A percentile compares a stretch with the other conserved stretches of the same genome.
Evolutionary conservation across 2,113 vertebrate genomes (phyloP).

Genomic region (Otolemur garnettii): DNA sequence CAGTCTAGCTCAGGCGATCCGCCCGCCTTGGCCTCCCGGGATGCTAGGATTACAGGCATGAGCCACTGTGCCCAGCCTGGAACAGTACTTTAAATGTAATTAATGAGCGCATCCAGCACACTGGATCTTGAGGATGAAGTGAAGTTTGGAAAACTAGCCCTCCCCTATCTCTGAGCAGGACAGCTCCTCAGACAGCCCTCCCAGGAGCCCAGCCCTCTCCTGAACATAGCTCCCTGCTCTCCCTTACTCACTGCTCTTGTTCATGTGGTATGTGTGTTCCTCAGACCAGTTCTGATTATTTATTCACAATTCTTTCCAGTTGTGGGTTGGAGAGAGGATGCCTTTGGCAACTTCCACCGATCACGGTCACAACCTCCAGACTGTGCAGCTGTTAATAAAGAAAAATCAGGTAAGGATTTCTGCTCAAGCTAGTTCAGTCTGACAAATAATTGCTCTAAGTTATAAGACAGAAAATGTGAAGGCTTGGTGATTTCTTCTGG

Average conservation of each 20-base stretch:
- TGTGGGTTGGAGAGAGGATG: slow-evolving; percentile 95
- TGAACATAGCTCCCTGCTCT: not conserved
- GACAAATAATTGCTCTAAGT: not conserved
- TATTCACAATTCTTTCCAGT: slow-evolving; percentile 81
- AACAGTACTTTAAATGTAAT: not conserved
- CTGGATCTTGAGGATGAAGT: not conserved
- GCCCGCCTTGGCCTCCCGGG: too few species aligned
- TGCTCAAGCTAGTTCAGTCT: not conserved
- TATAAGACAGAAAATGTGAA: not conserved
- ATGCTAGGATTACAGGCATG: too few species aligned
- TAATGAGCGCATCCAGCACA: not conserved
- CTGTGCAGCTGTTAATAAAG: slow-evolving; percentile 98
- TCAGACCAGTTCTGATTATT: not conserved
- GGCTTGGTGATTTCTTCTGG: not conserved
- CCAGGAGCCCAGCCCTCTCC: not conserved
- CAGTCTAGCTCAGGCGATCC: too few species aligned
- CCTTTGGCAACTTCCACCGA: slow-evolving; percentile 96
- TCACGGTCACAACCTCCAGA: slow-evolving; percentile 98
- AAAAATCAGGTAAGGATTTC: slow-evolving; percentile 94
- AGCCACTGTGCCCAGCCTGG: too few species aligned
- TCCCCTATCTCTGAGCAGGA: not conserved
- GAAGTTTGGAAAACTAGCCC: not conserved
- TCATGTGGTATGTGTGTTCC: not conserved
- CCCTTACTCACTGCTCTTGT: not conserved
- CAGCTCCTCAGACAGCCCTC: not conserved